Conservation (phyloP, 37 sponge, comb jelly and placozoan species). For the Sycon ciliatum region DNA sequence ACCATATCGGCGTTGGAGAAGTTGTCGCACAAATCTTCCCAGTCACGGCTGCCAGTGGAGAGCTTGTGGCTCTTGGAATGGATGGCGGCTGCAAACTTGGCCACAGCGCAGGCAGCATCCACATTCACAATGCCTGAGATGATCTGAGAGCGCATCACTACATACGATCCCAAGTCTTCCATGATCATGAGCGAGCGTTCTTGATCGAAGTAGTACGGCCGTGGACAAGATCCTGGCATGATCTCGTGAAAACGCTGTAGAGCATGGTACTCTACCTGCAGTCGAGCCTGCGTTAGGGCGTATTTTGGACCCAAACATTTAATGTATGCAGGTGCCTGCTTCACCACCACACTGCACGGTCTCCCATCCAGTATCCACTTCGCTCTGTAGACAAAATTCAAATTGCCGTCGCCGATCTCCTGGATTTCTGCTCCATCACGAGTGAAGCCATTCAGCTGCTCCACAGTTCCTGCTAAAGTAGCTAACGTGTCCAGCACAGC, state of each 20-base stretch:
- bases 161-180: conserved; percentile 10
- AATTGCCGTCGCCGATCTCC: conserved; percentile 29
- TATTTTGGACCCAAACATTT: conserved; percentile 22
- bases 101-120: neutral
- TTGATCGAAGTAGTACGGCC: neutral
- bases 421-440: no score
- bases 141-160: conserved; percentile 5
- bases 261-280: conserved; percentile 6
- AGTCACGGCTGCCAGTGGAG: no score
- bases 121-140: conserved; percentile 5
- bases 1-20: conserved; percentile 22
- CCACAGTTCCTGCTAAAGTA: no score
- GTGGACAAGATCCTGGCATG: neutral
- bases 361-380: neutral
- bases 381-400: conserved; percentile 20
- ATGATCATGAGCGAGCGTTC: neutral
- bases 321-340: conserved; percentile 18
- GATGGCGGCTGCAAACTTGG: neutral
- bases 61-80: neutral
- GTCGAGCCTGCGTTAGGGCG: conserved; percentile 11
- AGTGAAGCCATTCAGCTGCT: no score
- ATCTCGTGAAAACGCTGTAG: conserved; percentile 8
- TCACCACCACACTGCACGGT: neutral
- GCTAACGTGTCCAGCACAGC: no score
- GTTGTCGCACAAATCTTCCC: no score